phyloP scores from a whole-genome alignment of 2,113 vertebrate genomes.

The Tapirus terrestris region DNA sequence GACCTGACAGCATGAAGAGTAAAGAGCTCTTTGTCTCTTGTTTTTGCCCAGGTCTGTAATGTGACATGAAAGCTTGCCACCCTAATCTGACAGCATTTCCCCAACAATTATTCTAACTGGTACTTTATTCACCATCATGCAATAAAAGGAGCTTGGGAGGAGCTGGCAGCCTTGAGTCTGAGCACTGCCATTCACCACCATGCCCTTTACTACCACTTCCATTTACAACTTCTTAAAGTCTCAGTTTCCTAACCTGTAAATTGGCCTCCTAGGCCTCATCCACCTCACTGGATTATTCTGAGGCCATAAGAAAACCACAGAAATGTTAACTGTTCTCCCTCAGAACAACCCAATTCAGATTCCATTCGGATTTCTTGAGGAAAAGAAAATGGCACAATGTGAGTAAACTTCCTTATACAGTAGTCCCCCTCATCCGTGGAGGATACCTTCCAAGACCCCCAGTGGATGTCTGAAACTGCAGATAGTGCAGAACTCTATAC shows the following conservation, averaged over 20 bases:
- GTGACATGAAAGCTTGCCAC: constrained; percentile 40
- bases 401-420: background rate
- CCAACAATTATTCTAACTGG: background rate
- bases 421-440: no score
- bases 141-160: background rate
- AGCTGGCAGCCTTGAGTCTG: background rate
- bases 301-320: background rate
- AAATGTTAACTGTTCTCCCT: background rate
- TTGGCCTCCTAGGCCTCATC: background rate
- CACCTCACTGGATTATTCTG: background rate
- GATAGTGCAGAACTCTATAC: no score
- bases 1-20: background rate
- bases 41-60: constrained; percentile 35
- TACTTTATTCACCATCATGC: background rate
- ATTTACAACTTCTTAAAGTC: background rate
- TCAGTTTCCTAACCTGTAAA: background rate
- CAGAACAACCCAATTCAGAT: constrained; percentile 10
- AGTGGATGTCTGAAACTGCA: no score
- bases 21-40: constrained; percentile 13
- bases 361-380: background rate
- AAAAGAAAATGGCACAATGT: background rate
- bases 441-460: no score
- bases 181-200: background rate
- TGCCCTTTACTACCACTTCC: background rate
- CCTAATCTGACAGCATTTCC: constrained; percentile 57